Conservation (phyloP, 2,113 vertebrate species). For the Syrrhaptes paradoxus region DNA sequence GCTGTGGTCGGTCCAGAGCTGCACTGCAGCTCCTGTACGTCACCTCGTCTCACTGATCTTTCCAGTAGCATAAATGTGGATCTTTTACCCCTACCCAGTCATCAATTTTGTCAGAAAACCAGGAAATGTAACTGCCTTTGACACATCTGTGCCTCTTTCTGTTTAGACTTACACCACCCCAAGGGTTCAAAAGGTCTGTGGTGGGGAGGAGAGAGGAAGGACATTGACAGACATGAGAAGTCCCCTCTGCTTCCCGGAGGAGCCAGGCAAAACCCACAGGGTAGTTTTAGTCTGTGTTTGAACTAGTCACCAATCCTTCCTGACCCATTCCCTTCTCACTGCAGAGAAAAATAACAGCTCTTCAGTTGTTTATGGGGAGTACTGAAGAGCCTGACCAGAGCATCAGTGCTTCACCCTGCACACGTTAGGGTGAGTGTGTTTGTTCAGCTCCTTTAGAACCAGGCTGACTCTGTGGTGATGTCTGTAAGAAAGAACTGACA, state of each 20-base stretch:
- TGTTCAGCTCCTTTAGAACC: background rate
- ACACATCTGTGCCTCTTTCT: background rate
- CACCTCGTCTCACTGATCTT: background rate
- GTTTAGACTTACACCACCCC: background rate
- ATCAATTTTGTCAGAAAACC: background rate
- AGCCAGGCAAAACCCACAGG: background rate
- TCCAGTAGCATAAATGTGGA: background rate
- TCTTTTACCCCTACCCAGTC: background rate
- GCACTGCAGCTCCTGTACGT: background rate
- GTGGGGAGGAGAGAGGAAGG: background rate
- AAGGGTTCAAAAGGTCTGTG: background rate
- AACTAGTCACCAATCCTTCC: background rate
- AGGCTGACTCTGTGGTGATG: background rate
- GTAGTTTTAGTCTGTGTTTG: background rate
- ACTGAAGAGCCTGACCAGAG: background rate
- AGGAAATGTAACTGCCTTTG: background rate
- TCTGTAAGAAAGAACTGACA: background rate
- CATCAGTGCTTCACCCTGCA: background rate
- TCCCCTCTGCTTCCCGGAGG: background rate
- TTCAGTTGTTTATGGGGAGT: background rate
- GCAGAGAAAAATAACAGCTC: background rate
- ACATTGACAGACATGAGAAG: background rate
- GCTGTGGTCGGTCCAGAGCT: background rate
- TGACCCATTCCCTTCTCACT: background rate
- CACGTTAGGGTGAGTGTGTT: background rate